Percentiles rank a stretch among this genome's conserved stretches.
These are phyloP conservation scores for Mesocricetus auratus DNA, from an alignment of 2,113 vertebrate genomes.

Conservation along the genomic window DNA sequence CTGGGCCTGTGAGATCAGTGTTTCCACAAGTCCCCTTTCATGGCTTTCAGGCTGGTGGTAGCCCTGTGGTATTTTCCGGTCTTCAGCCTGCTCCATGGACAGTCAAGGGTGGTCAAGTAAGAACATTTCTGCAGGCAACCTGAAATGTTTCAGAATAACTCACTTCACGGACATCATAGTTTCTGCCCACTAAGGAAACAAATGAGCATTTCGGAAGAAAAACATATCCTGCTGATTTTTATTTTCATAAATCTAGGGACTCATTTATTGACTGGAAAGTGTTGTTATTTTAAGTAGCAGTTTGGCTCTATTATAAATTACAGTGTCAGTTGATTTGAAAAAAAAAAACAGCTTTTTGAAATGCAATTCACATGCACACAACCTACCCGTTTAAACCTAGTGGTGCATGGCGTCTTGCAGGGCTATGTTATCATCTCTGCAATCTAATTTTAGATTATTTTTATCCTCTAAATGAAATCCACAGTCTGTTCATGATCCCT, in stretches of 20 bases:
- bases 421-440: not conserved
- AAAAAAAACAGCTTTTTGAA: not conserved
- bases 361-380: conserved; percentile 3
- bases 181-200: not conserved
- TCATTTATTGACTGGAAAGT: not conserved
- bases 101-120: not conserved
- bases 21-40: not conserved
- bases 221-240: not conserved
- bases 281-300: not conserved
- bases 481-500: not conserved
- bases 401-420: not conserved
- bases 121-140: not conserved
- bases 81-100: not conserved
- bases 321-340: not conserved
- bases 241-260: not conserved
- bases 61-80: not conserved
- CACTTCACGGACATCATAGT: not conserved
- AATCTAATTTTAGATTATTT: conserved; percentile 40
- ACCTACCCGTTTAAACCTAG: not conserved
- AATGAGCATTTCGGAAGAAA: not conserved
- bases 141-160: not conserved
- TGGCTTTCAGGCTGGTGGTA: not conserved
- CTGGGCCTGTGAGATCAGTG: not conserved
- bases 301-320: not conserved
- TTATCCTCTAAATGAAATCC: not conserved